A percentile compares a stretch with the other conserved stretches of the same genome.
Conservation (phyloP, 2,888 invertebrate species). For the Baccha elongata region DNA sequence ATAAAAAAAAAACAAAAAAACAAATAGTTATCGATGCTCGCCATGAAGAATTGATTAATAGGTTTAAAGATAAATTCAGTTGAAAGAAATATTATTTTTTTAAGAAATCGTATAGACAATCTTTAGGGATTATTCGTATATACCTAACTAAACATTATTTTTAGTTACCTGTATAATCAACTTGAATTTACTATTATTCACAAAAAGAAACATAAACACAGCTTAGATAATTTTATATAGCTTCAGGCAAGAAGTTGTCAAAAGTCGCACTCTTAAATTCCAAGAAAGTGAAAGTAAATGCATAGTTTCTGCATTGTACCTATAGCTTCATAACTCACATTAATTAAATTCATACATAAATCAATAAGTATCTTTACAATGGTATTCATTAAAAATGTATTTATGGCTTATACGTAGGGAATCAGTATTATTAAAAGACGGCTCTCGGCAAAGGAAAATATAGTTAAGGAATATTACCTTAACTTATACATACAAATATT, state of each 20-base stretch:
- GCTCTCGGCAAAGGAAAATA: too few species aligned
- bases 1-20: background rate
- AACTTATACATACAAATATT: too few species aligned
- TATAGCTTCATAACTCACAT: constrained; percentile 13
- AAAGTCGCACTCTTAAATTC: constrained; percentile 25
- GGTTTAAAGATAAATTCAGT: background rate
- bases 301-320: constrained; percentile 27
- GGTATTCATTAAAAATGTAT: background rate
- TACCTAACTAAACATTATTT: background rate
- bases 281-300: constrained; percentile 29
- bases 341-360: constrained; percentile 24
- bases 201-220: background rate
- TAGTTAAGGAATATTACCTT: too few species aligned
- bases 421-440: too few species aligned
- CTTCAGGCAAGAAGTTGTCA: constrained; percentile 38
- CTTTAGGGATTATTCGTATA: background rate
- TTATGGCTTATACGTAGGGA: too few species aligned
- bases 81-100: too few species aligned
- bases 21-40: background rate
- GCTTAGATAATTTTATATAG: background rate
- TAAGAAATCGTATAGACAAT: background rate
- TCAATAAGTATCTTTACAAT: too few species aligned
- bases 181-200: background rate
- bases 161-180: background rate
- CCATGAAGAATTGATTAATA: background rate